These are phyloP conservation scores for Matsumurasca onukii DNA, from an alignment of 1,140 invertebrate genomes.

Conservation along the genomic window DNA sequence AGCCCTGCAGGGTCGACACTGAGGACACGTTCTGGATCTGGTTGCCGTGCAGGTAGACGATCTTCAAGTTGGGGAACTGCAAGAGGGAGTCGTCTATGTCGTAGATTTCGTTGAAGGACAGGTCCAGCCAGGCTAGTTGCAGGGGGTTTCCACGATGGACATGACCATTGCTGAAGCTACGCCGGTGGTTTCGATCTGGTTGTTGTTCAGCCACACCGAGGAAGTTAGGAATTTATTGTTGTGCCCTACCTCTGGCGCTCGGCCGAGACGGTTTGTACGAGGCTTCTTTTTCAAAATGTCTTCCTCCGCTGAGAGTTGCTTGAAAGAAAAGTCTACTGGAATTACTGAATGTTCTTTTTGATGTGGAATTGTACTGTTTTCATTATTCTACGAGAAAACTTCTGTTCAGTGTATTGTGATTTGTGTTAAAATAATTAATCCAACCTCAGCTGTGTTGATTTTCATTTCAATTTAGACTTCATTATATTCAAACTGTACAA, in stretches of 20 bases:
- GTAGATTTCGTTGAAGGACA: conserved; percentile 54
- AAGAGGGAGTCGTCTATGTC: conserved; percentile 51
- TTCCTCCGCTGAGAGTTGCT: too few species aligned
- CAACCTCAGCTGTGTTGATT: too few species aligned
- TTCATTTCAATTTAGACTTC: too few species aligned
- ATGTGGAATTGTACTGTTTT: too few species aligned
- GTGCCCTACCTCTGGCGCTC: not conserved
- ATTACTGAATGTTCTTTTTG: too few species aligned
- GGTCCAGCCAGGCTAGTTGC: conserved; percentile 54
- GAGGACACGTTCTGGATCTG: conserved; percentile 50
- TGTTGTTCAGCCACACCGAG: conserved; percentile 56
- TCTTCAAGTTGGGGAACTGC: conserved; percentile 47
- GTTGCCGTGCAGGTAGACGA: conserved; percentile 56
- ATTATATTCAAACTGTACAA: too few species aligned
- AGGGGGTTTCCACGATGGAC: conserved; percentile 48
- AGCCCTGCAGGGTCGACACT: conserved; percentile 47
- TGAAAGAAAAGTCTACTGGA: too few species aligned
- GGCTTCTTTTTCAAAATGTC: not conserved
- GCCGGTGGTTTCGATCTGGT: conserved; percentile 48
- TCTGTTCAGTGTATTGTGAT: too few species aligned
- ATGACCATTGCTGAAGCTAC: conserved; percentile 48
- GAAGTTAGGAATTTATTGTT: conserved; percentile 48
- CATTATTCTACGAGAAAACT: too few species aligned
- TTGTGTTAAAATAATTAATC: too few species aligned
- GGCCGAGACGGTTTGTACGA: not conserved